Percentiles rank a stretch among this genome's conserved stretches.
phyloP scores from a whole-genome alignment of 2,888 invertebrate species.

The Steinernema carpocapsae region DNA sequence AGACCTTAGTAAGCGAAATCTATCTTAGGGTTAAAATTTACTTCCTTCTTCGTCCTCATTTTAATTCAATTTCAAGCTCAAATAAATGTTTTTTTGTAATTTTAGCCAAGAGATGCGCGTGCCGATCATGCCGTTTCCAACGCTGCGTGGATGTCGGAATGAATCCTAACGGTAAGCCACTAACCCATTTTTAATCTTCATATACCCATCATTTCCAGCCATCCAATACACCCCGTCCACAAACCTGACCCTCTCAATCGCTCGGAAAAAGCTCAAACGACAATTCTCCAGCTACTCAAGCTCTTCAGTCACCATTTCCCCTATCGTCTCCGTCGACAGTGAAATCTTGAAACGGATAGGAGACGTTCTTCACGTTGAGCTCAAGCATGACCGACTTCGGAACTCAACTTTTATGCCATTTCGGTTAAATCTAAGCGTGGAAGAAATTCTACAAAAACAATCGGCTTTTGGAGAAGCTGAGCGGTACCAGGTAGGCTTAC shows the following conservation, averaged over 20 bases:
- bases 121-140: conserved; percentile 44
- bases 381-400: conserved; percentile 40
- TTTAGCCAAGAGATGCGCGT: conserved; percentile 42
- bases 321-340: conserved; percentile 20
- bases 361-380: conserved; percentile 41
- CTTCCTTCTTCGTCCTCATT: no score
- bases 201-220: conserved; percentile 32
- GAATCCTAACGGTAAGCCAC: conserved; percentile 23
- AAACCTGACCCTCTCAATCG: conserved; percentile 43
- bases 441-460: conserved; percentile 33
- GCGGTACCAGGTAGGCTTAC: conserved; percentile 34
- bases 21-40: no score
- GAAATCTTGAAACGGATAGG: conserved; percentile 38
- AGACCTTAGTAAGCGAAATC: no score
- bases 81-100: no score
- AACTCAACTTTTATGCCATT: conserved; percentile 40
- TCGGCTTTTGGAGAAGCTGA: conserved; percentile 32
- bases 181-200: background rate
- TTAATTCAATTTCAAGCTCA: no score
- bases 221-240: conserved; percentile 43
- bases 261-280: conserved; percentile 40
- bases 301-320: background rate
- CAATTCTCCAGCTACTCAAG: background rate
- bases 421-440: conserved; percentile 3
- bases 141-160: conserved; percentile 42